phyloP scores from a whole-genome alignment of 2,888 invertebrate genomes.

The Oscheius myriophilus region DNA sequence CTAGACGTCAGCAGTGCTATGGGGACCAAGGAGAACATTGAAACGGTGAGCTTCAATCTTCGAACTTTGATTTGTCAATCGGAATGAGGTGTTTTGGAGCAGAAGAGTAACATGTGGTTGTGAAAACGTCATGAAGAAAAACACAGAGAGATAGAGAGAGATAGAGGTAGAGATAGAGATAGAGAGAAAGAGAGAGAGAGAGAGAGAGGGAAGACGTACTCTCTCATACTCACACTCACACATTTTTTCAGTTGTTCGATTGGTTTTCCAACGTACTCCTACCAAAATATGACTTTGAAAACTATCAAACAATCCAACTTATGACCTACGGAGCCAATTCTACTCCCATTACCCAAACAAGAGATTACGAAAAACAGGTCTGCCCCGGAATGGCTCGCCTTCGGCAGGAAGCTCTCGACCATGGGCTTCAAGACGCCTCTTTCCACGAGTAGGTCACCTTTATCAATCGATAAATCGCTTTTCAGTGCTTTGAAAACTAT shows the following conservation, averaged over 20 bases:
- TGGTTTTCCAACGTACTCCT: background rate
- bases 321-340: constrained; percentile 3
- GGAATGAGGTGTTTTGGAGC: too few species aligned
- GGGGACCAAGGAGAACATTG: background rate
- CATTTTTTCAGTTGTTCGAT: background rate
- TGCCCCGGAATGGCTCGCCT: background rate
- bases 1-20: constrained; percentile 3
- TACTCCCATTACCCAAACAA: background rate
- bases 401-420: background rate
- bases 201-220: too few species aligned
- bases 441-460: background rate
- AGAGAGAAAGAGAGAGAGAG: too few species aligned
- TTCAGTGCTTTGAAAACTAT: background rate
- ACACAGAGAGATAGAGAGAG: too few species aligned
- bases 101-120: too few species aligned
- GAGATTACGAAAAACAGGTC: background rate
- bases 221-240: too few species aligned
- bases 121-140: too few species aligned
- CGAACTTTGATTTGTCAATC: too few species aligned
- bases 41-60: background rate
- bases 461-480: background rate
- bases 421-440: background rate
- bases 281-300: background rate
- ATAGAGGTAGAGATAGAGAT: too few species aligned
- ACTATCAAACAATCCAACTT: background rate